Evolutionary conservation across 2,113 vertebrate genomes (phyloP), one percentile per base, ranked within the genome.

Genomic region (Hippolais icterina): DNA sequence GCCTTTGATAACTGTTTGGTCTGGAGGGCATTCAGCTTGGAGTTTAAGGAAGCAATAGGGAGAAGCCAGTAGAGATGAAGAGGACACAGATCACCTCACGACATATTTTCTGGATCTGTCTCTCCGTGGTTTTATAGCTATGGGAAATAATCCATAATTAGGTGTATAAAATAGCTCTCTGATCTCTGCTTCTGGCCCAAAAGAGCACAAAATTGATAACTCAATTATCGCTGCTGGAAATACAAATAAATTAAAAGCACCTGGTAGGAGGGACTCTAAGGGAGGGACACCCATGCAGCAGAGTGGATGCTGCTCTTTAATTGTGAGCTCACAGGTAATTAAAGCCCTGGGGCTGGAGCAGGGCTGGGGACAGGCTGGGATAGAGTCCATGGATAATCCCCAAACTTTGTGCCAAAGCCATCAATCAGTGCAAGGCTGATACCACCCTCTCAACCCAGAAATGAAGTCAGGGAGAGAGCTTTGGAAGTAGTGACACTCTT

Each of bases 171-270:
- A 84, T 68, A 94, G 80, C 88, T 94, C 92, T 96, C 86, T 94
- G 93, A 93, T 95, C 90, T 95, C 86, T 79, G 65, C 93, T 95
- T 95, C 94, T 90, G 83, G 93, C 93, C 95, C 83, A 68, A 94
- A 96, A 96, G 90, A 96, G 92, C 61, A 33, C 94, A 89, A 71
- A 95, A 94, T 96, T 96, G 93, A 96, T 93, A 96, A 94, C 96
- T 96, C 93, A 95, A 93, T 97, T 96, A 97, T 95, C 50, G 2
- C 92, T 89, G 90, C 89, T 96, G 95, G 96, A 95, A 96, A 95
- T 90, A 89, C 92, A 96, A 97, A 96, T 96, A 95, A 93, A 96
- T 96, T 92, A 96, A 93, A 78, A 89, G 88, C 69, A 93, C 69
- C 74, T 76, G 90, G 90, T 92, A 60, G 89, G 90, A 94, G 83